Percentiles rank a stretch among this genome's conserved stretches.
These are phyloP conservation scores for Corythoichthys intestinalis DNA, from an alignment of 2,113 vertebrate species.

Conservation along the genomic window DNA sequence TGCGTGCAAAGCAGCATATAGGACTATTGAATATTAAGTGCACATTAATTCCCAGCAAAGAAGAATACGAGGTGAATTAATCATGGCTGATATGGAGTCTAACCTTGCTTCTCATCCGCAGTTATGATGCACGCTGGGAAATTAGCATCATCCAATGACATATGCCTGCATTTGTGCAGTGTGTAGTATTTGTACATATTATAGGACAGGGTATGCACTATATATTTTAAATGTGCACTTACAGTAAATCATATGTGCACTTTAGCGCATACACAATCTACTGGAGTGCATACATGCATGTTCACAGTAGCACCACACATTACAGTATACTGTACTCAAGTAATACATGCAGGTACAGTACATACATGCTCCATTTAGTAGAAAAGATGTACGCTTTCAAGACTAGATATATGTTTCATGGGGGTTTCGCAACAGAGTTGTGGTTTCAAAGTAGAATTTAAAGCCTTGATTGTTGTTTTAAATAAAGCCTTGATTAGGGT, in stretches of 20 bases:
- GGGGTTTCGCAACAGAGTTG: not conserved
- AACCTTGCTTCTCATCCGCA: conserved; percentile 25
- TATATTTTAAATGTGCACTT: not conserved
- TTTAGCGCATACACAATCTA: not conserved
- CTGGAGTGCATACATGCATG: not conserved
- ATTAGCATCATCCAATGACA: conserved; percentile 33
- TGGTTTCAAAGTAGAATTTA: not conserved
- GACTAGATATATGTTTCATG: too few species aligned
- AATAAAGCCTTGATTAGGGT: not conserved
- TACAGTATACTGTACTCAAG: too few species aligned
- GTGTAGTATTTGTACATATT: not conserved
- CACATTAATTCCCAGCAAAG: conserved; percentile 58
- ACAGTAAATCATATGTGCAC: not conserved
- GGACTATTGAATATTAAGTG: conserved; percentile 67
- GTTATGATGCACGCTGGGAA: conserved; percentile 33
- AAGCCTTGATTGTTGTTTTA: not conserved
- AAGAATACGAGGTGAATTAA: conserved; percentile 67
- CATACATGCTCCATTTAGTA: too few species aligned
- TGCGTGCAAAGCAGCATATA: conserved; percentile 12
- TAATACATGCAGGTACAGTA: too few species aligned
- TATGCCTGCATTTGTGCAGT: not conserved
- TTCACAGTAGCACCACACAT: not conserved
- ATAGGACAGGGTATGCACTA: not conserved
- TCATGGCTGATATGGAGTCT: conserved; percentile 57
- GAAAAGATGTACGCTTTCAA: not conserved